phyloP scores from a whole-genome alignment of 2,888 invertebrate genomes.

The Hirtodrosophila cameraria region DNA sequence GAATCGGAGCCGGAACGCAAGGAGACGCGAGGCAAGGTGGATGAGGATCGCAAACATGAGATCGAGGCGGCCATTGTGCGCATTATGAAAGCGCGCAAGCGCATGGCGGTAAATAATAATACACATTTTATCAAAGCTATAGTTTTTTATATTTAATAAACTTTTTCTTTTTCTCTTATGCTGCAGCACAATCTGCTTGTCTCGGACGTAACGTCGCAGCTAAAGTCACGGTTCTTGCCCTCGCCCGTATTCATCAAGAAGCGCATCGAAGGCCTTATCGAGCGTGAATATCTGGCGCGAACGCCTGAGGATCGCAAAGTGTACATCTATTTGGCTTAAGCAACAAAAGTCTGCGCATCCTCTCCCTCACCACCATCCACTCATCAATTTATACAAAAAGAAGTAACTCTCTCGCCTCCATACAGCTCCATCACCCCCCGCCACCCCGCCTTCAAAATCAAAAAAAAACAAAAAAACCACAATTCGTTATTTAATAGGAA shows the following conservation, averaged over 20 bases:
- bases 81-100: conserved; percentile 99
- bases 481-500: conserved; percentile 2
- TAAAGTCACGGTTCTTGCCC: conserved; percentile 98
- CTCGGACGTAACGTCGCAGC: conserved; percentile 98
- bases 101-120: conserved; percentile 94
- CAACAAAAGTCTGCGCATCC: conserved; percentile 13
- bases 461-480: no score
- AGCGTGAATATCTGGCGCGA: conserved; percentile 98
- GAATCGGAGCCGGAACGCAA: conserved; percentile 99
- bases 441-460: conserved; percentile 5
- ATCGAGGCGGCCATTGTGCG: conserved; percentile 99
- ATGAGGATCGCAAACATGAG: conserved; percentile 99
- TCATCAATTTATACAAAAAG: conserved; percentile 20
- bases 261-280: conserved; percentile 99
- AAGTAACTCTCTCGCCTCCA: conserved; percentile 10
- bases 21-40: conserved; percentile 98
- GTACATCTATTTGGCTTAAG: conserved; percentile 97
- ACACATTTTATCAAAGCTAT: conserved; percentile 47
- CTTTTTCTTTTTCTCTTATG: conserved; percentile 4
- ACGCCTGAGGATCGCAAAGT: conserved; percentile 98
- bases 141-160: background rate
- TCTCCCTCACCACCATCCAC: conserved; percentile 17
- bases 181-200: conserved; percentile 95
- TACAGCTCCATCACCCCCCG: background rate
- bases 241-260: conserved; percentile 99